Percentiles rank a stretch among this genome's conserved stretches.
phyloP scores from a whole-genome alignment of 2,113 vertebrate species.

The Dipodomys ordii region DNA sequence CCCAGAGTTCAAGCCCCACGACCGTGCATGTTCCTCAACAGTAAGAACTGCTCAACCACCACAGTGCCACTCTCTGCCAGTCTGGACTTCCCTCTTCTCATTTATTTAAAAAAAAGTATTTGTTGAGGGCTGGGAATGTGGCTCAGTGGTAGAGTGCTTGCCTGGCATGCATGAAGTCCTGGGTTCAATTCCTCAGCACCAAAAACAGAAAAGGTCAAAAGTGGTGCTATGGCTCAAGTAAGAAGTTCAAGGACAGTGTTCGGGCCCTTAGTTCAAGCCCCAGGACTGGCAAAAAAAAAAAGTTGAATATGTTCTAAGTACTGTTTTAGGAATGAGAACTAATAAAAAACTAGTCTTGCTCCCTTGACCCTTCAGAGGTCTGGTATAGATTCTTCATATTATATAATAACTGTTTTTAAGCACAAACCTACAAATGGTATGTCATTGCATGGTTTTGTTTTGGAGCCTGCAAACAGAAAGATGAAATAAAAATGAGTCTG shows the following conservation, averaged over 20 bases:
- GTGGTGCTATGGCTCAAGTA: too few relatives aligned
- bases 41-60: not conserved
- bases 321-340: not conserved
- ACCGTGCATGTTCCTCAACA: not conserved
- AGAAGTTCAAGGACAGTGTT: too few relatives aligned
- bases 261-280: too few relatives aligned
- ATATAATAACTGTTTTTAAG: conserved; percentile 29
- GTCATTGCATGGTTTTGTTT: not conserved
- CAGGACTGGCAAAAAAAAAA: too few relatives aligned
- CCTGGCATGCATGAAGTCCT: too few relatives aligned
- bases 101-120: not conserved
- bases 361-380: not conserved
- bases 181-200: too few relatives aligned
- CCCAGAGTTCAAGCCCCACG: too few relatives aligned
- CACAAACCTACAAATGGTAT: not conserved
- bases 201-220: too few relatives aligned
- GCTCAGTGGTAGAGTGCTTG: too few relatives aligned
- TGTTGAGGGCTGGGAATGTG: not conserved
- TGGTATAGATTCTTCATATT: not conserved
- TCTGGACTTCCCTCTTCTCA: not conserved
- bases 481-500: not conserved
- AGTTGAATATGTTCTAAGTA: not conserved
- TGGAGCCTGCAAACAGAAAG: not conserved
- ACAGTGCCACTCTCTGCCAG: not conserved
- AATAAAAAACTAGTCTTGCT: not conserved